These are phyloP conservation scores for Venturia canescens DNA, from an alignment of 1,140 invertebrate genomes.

Conservation along the genomic window DNA sequence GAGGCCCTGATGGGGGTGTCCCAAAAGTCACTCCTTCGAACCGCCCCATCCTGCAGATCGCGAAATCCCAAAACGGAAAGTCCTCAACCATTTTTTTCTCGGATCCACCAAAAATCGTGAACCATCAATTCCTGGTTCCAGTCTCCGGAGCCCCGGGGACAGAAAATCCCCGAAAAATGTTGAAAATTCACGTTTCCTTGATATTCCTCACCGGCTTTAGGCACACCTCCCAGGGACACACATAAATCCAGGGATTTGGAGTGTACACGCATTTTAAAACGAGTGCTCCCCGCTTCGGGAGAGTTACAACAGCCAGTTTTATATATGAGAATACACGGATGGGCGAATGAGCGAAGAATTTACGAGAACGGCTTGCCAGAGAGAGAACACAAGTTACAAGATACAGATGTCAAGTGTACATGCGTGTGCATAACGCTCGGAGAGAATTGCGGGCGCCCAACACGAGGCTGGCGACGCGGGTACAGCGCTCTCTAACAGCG, in stretches of 20 bases:
- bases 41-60: no score
- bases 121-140: no score
- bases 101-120: no score
- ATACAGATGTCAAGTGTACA: not conserved
- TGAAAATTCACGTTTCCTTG: no score
- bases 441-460: not conserved
- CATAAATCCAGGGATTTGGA: no score
- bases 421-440: not conserved
- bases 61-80: no score
- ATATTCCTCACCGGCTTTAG: no score
- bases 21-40: no score
- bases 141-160: no score
- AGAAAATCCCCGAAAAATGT: no score
- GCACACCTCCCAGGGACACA: no score
- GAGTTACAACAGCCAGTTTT: not conserved
- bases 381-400: not conserved
- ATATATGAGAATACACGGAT: constrained; percentile 2
- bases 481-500: constrained; percentile 13
- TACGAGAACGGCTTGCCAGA: constrained; percentile 24
- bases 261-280: not conserved
- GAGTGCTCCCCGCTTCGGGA: not conserved
- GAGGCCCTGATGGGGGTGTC: not conserved
- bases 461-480: not conserved
- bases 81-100: no score
- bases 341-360: constrained; percentile 27